A percentile compares a stretch with the other conserved stretches of the same genome.
phyloP scores from a whole-genome alignment of 2,797 vertebrate genomes.

The Neosilurus hyrtlii region DNA sequence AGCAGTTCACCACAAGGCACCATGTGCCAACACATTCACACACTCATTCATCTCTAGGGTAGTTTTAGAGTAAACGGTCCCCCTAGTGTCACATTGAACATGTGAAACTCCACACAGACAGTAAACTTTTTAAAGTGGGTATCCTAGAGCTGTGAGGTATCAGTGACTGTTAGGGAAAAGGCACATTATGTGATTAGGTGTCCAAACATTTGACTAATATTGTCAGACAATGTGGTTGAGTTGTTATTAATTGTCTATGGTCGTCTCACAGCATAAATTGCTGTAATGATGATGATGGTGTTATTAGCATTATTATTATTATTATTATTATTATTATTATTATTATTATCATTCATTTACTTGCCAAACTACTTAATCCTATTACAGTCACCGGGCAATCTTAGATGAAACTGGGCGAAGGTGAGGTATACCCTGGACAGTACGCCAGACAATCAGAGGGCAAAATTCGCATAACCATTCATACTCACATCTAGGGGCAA shows the following conservation, averaged over 20 bases:
- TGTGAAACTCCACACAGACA: background rate
- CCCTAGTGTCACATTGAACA: background rate
- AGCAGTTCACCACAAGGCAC: conserved; percentile 7
- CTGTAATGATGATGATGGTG: background rate
- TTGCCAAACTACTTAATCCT: no score
- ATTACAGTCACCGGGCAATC: no score
- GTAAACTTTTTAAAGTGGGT: no score
- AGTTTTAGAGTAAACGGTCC: background rate
- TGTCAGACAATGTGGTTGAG: background rate
- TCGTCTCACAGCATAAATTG: background rate
- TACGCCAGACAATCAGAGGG: no score
- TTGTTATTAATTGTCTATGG: background rate
- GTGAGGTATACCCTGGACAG: no score
- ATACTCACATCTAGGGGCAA: no score
- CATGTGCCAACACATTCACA: background rate
- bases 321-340: background rate
- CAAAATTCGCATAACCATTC: no score
- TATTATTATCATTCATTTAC: background rate
- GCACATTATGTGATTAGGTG: background rate
- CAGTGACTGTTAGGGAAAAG: background rate
- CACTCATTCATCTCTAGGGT: background rate
- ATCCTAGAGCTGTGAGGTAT: background rate
- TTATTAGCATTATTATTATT: background rate
- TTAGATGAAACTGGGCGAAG: no score
- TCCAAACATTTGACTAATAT: background rate